Percentiles rank a stretch among this genome's conserved stretches.
These are phyloP conservation scores for Enteromius thamalakanensis DNA, from an alignment of 2,797 vertebrate genomes.

Conservation along the genomic window DNA sequence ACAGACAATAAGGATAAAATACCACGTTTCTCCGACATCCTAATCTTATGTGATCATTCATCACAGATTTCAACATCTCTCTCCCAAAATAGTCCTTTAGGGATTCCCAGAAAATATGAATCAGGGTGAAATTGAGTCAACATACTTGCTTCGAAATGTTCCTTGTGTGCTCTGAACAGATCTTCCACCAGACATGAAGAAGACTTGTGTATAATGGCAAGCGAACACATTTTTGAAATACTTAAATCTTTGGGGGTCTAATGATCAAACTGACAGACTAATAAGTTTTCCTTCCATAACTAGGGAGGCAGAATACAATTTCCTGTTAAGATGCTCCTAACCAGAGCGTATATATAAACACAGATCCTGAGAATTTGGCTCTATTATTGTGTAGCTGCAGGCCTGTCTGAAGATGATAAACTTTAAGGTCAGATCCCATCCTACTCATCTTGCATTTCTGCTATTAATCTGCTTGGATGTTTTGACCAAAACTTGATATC, in stretches of 20 bases:
- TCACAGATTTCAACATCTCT: background rate
- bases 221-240: slow-evolving; percentile 12
- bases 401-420: slow-evolving; percentile 39
- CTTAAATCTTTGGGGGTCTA: slow-evolving; percentile 35
- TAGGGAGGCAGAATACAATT: background rate
- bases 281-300: slow-evolving; percentile 1
- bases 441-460: slow-evolving; percentile 52
- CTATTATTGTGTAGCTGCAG: slow-evolving; percentile 4
- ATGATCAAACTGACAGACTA: slow-evolving; percentile 19
- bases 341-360: slow-evolving; percentile 22
- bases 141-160: background rate
- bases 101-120: slow-evolving; percentile 21
- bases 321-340: slow-evolving; percentile 23
- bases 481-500: slow-evolving; percentile 31
- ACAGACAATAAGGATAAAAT: slow-evolving; percentile 1
- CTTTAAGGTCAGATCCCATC: slow-evolving; percentile 45
- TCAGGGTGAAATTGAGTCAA: slow-evolving; percentile 15
- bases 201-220: slow-evolving; percentile 17
- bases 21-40: background rate
- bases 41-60: slow-evolving; percentile 8
- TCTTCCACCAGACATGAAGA: background rate
- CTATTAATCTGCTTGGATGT: slow-evolving; percentile 64
- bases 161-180: background rate
- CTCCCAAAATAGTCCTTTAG: slow-evolving; percentile 29
- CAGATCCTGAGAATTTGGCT: slow-evolving; percentile 16